Base-by-base conservation (phyloP, 2,113 vertebrate species). In the Glareola pratincola region DNA sequence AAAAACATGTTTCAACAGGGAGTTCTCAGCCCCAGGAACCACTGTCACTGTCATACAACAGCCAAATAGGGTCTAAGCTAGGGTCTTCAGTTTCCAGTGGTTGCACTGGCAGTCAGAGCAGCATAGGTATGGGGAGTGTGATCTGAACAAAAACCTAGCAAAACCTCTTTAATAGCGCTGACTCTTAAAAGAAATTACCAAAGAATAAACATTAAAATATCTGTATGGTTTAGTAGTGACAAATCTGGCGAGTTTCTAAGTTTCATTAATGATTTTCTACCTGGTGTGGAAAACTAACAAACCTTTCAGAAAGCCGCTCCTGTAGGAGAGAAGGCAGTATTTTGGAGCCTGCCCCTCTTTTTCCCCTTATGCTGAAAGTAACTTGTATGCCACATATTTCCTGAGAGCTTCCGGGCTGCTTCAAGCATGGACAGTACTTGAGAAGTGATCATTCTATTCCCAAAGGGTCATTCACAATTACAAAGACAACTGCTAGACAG, bases 321-420 rank as follows among this genome's bases (percentile, higher is more conserved):
- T 2, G 0, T 20, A 47, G 19, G 6, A 54, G 12, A 53, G 8
- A 73, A 41, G 5, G 16, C 29, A 50, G 14, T 78, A 12, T 21
- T 75, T 51, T 82, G 32, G 27, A 81, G 48, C 30, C 6, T 37
- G 4, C 1, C 13, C 12, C 16, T 36, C 16, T 80, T 75, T 59
- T n/a, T 23, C 26, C 32, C 16, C 5, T 8, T 4, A 36, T 15
- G 10, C 10, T 60, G 41, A 73, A 53, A 75, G 3, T 16, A 43
- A n/a, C 19, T 41, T 18, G 9, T 6, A 64, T 0, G 1, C 15
- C 37, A 27, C 8, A 0, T 15, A 39, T 11, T 66, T 51, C 50
- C 54, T 2, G 3, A 91, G 51, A 37, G 32, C 12, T 66, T 79
- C 34, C 53, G 60, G 23, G 36, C 36, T 75, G 27, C 45, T 86